phyloP scores from a whole-genome alignment of 1,140 invertebrate species.

The Camponotus pennsylvanicus region DNA sequence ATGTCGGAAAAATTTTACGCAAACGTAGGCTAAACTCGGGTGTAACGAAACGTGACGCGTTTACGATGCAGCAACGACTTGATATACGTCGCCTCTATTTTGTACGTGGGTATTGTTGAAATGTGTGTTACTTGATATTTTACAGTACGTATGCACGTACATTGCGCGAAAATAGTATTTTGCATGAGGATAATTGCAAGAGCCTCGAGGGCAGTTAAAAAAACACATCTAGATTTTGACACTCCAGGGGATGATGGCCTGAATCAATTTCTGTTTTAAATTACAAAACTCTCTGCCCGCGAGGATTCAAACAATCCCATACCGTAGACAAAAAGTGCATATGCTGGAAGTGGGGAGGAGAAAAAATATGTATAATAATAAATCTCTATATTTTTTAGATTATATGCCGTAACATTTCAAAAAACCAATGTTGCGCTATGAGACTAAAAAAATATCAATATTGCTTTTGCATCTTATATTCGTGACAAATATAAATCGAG shows the following conservation, averaged over 20 bases:
- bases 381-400: slow-evolving; percentile 3
- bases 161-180: slow-evolving; percentile 62
- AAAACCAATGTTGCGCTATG: background rate
- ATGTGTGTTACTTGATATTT: slow-evolving; percentile 60
- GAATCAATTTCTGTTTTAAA: slow-evolving; percentile 59
- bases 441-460: background rate
- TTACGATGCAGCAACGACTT: slow-evolving; percentile 52
- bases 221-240: slow-evolving; percentile 48
- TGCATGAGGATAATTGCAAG: slow-evolving; percentile 42
- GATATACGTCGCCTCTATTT: slow-evolving; percentile 50
- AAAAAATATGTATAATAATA: background rate
- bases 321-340: background rate
- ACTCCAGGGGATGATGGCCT: slow-evolving; percentile 35
- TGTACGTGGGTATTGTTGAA: slow-evolving; percentile 28
- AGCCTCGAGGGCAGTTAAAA: slow-evolving; percentile 37
- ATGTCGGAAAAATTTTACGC: slow-evolving; percentile 43
- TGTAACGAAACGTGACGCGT: slow-evolving; percentile 54
- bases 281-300: slow-evolving; percentile 53
- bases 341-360: background rate
- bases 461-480: background rate
- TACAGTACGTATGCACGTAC: slow-evolving; percentile 42
- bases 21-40: slow-evolving; percentile 39
- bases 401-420: background rate
- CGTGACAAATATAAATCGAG: background rate
- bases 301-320: slow-evolving; percentile 23